A percentile compares a stretch with the other conserved stretches of the same genome.
phyloP scores from a whole-genome alignment of 2,797 vertebrate genomes.

The Leucoraja ocellata region DNA sequence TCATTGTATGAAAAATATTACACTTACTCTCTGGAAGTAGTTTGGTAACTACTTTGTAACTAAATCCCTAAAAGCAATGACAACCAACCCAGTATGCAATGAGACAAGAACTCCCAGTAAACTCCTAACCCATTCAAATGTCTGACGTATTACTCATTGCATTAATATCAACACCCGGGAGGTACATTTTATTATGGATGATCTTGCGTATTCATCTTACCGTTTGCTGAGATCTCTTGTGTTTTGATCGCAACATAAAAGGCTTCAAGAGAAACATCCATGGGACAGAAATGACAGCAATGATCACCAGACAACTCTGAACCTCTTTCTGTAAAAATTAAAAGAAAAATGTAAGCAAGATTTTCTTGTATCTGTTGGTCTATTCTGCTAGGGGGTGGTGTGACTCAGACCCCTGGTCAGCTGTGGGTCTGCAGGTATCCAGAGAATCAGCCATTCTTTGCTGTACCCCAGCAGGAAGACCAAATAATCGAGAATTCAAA shows the following conservation, averaged over 20 bases:
- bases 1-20: neutral
- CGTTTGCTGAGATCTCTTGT: conserved; percentile 52
- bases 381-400: neutral
- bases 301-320: conserved; percentile 64
- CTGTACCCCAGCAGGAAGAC: too few relatives aligned
- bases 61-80: neutral
- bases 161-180: neutral
- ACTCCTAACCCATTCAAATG: neutral
- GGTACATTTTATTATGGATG: too few relatives aligned
- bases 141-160: neutral
- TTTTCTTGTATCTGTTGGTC: too few relatives aligned
- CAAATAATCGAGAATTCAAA: neutral
- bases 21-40: neutral
- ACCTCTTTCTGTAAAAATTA: conserved; percentile 57
- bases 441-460: neutral
- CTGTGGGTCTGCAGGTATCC: neutral
- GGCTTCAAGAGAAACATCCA: conserved; percentile 74
- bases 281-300: conserved; percentile 63
- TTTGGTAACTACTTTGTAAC: neutral
- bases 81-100: neutral
- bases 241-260: conserved; percentile 60
- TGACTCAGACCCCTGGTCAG: neutral
- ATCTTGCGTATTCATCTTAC: conserved; percentile 47
- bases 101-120: too few relatives aligned
- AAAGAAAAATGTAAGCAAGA: neutral